Conservation (phyloP, 2,113 vertebrate genomes). For the Ascaphus truei region DNA sequence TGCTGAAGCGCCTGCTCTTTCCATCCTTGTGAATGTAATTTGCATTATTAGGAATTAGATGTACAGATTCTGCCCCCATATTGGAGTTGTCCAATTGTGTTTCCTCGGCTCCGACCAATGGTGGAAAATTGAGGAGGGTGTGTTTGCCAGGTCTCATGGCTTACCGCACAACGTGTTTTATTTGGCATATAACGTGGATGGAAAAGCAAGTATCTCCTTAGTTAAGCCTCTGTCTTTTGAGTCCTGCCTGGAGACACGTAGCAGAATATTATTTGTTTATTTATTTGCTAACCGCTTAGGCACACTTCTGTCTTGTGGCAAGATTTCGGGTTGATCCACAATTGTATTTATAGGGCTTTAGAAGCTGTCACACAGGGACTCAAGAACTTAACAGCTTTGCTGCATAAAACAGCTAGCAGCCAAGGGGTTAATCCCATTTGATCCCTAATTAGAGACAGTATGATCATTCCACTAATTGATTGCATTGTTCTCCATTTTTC, state of each 20-base stretch:
- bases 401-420: background rate
- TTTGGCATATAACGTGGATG: background rate
- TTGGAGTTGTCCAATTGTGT: no score
- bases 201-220: background rate
- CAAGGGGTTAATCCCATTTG: slow-evolving; percentile 16
- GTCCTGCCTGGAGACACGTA: background rate
- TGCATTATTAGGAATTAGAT: no score
- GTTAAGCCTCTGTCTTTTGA: background rate
- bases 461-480: slow-evolving; percentile 17
- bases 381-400: background rate
- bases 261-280: background rate
- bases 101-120: no score
- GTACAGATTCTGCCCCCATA: no score
- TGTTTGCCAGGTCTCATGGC: no score
- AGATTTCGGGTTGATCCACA: slow-evolving; percentile 1
- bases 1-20: no score
- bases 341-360: slow-evolving; percentile 12
- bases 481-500: background rate
- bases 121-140: no score
- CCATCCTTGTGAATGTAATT: no score
- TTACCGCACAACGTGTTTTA: background rate
- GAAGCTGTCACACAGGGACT: background rate
- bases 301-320: background rate
- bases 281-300: background rate
- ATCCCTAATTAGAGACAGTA: slow-evolving; percentile 3